A percentile compares a stretch with the other conserved stretches of the same genome.
Evolutionary conservation across 2,797 vertebrate species (phyloP).

Genomic region (Leptatherina wallacei): DNA sequence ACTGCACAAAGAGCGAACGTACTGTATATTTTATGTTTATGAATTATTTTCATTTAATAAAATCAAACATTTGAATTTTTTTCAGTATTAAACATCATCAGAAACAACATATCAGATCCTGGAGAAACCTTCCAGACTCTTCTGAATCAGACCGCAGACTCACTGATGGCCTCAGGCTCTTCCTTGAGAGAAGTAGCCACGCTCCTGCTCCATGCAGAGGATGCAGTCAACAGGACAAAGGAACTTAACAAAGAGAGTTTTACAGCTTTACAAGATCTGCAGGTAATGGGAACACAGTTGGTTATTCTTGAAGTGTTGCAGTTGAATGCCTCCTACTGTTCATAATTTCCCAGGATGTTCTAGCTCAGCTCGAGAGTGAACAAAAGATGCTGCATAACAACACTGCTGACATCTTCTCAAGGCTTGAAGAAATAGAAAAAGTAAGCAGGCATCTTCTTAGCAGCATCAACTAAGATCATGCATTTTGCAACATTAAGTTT

Average conservation of each 20-base stretch:
- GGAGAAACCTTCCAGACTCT: conserved; percentile 65
- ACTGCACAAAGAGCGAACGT: neutral
- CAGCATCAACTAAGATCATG: neutral
- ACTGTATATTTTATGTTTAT: neutral
- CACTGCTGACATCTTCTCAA: conserved; percentile 64
- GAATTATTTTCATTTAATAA: neutral
- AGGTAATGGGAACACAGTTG: conserved; percentile 76
- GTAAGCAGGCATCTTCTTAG: conserved; percentile 57
- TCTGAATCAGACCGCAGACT: conserved; percentile 71
- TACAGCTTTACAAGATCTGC: conserved; percentile 75
- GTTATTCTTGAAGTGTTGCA: neutral
- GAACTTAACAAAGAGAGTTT: conserved; percentile 78
- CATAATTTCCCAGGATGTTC: conserved; percentile 63
- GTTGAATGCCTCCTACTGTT: neutral
- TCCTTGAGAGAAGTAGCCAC: conserved; percentile 77
- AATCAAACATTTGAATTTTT: conserved; percentile 12
- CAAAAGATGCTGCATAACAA: conserved; percentile 70
- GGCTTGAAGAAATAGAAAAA: conserved; percentile 78
- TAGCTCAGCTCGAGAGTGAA: conserved; percentile 72
- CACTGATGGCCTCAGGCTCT: conserved; percentile 68
- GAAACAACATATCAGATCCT: conserved; percentile 67
- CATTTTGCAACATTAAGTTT: neutral
- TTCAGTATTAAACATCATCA: conserved; percentile 82
- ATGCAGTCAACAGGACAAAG: conserved; percentile 73
- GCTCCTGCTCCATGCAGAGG: conserved; percentile 72